phyloP scores from a whole-genome alignment of 2,113 vertebrate species.

The Phalacrocorax aristotelis region DNA sequence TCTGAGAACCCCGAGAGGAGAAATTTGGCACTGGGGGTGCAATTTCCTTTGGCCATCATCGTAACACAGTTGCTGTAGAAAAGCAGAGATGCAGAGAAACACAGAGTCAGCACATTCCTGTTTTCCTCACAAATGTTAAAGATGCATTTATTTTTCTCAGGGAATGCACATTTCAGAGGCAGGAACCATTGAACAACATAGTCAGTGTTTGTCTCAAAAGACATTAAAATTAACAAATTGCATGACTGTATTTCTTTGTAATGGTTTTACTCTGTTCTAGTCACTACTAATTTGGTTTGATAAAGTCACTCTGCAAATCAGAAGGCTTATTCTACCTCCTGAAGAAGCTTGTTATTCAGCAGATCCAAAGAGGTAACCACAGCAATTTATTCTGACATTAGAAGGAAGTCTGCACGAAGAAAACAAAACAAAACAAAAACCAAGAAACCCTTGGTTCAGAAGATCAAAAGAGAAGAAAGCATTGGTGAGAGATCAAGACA shows the following conservation, averaged over 20 bases:
- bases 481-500: background rate
- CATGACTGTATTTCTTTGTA: background rate
- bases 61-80: background rate
- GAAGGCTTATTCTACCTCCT: background rate
- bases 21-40: background rate
- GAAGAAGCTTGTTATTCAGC: background rate
- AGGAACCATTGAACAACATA: background rate
- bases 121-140: background rate
- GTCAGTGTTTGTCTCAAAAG: background rate
- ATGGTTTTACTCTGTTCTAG: background rate
- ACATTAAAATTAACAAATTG: background rate
- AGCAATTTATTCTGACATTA: background rate
- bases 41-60: background rate
- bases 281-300: background rate
- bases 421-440: too few species aligned
- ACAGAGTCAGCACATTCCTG: background rate
- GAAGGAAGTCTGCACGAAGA: background rate
- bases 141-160: background rate
- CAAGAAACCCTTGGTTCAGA: background rate
- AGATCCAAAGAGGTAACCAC: background rate
- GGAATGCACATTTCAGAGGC: background rate
- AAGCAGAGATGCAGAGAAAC: background rate
- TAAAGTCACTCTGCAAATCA: background rate
- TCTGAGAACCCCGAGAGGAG: background rate
- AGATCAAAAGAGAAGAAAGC: background rate